These are phyloP conservation scores for Andrena camellia DNA, from an alignment of 2,888 invertebrate species.

Conservation along the genomic window DNA sequence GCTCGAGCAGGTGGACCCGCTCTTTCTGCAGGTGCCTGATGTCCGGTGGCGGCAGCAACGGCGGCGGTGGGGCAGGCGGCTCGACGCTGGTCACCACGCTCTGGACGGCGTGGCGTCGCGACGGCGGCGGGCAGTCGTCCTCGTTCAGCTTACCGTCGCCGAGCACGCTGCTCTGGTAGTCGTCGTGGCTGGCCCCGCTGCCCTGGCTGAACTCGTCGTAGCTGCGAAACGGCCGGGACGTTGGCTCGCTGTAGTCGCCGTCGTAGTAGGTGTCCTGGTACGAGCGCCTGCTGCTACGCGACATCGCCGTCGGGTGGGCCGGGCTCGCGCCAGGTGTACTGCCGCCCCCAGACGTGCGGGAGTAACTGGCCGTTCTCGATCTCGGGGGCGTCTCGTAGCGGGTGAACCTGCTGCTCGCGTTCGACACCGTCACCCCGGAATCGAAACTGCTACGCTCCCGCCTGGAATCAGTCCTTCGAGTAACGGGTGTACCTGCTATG, in stretches of 20 bases:
- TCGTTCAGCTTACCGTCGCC: conserved; percentile 82
- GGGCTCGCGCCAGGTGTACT: conserved; percentile 85
- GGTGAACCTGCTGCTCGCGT: conserved; percentile 85
- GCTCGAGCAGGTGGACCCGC: conserved; percentile 89
- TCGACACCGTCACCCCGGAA: conserved; percentile 82
- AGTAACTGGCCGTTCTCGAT: conserved; percentile 87
- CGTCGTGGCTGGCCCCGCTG: conserved; percentile 89
- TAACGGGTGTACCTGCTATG: conserved; percentile 52
- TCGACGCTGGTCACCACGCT: conserved; percentile 87
- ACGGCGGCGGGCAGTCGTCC: conserved; percentile 85
- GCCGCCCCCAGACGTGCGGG: conserved; percentile 84
- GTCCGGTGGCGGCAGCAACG: conserved; percentile 86
- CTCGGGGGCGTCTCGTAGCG: conserved; percentile 88
- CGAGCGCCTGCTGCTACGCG: conserved; percentile 84
- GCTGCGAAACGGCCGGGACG: conserved; percentile 87
- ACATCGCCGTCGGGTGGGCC: conserved; percentile 86
- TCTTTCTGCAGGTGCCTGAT: conserved; percentile 90
- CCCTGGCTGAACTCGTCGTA: conserved; percentile 92
- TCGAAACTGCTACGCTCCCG: conserved; percentile 83
- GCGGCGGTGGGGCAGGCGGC: conserved; percentile 82
- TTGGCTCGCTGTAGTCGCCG: conserved; percentile 81
- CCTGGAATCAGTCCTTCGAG: conserved; percentile 71
- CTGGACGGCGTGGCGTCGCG: conserved; percentile 86
- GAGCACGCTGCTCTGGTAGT: conserved; percentile 84
- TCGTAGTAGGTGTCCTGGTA: conserved; percentile 84